Base-by-base conservation (phyloP, 2,113 vertebrate genomes). In the Hyperoodon ampullatus region DNA sequence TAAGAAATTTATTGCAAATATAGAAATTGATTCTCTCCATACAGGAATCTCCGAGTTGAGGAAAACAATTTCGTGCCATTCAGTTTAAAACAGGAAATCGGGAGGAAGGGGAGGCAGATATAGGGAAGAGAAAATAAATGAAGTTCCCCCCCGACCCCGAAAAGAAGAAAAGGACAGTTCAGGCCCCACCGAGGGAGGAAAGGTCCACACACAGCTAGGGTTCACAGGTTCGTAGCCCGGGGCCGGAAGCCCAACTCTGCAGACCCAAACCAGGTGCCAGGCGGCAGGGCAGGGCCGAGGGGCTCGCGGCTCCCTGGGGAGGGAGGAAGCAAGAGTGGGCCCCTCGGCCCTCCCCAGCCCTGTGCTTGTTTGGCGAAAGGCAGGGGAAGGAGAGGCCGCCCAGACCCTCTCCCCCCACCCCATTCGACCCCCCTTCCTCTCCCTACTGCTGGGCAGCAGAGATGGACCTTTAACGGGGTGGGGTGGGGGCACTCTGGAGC, bases 1-100 rank as follows among this genome's bases (percentile, higher is more conserved):
- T 99, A 99, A 98, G 99, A 99, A 99, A 99, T 99, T 99, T 99
- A 99, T 99, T 99, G 99, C 99, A 99, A 99, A 99, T 99, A 99
- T 99, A 99, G 99, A 99, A 99, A 99, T 99, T 98, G 99, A 98
- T 98, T 99, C 98, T 99, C 98, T 99, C 98, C 98, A 98, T 99
- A 98, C 98, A 99, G 98, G 99, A 99, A 99, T 99, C 98, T 99
- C 97, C 97, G 12, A 99, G 98, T 98, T 98, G 98, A 99, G 98
- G 98, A 98, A 98, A 99, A 99, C 63, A 95, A 98, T 98, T 98
- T 99, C 98, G 99, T 99, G 98, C 98, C 98, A 98, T 98, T 98
- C 98, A 95, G 97, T 99, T 99, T 98, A 98, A 98, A 99, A 99
- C 81, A 96, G 96, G 95, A 97, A 97, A 84, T 75, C 2, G 90